Evolutionary conservation across 2,888 invertebrate genomes (phyloP), one percentile per base, ranked within the genome.

Genomic region (Dicroscelio sp.): DNA sequence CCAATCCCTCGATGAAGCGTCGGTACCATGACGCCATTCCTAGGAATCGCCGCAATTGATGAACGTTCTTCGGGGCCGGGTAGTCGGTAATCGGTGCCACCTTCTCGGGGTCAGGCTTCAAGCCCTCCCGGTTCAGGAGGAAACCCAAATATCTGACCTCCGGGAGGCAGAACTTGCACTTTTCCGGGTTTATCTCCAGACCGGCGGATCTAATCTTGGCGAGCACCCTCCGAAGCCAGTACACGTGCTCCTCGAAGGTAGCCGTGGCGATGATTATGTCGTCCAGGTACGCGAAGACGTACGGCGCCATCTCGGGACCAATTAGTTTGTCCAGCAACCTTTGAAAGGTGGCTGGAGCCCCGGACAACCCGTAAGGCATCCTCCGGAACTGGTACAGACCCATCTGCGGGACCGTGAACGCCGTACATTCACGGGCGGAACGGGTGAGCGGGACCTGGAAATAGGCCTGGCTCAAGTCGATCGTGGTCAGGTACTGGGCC

Each of bases 21-120:
- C 75, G 20, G 48, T 75, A 75, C 75, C 75, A 75, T 5, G 75
- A 75, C 10, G 55, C 58, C 76, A 76, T 76, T 4, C 95, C 95
- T 0, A 95, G 33, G 63, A 95, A 96, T 10, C 92, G 48, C 2
- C 93, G 84, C 6, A 95, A n/a, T 30, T 94, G 90, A 35, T 33
- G 76, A 0, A 89, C 5, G 2, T 31, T 90, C 1, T 17, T 23
- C 17, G 90, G 91, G 2, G 43, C 58, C 1, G 90, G 91, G 33
- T 73, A 91, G 0, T 83, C 38, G 5, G 65, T 1, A 0, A 93
- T 69, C 2, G 90, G 58, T 8, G 69, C 48, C 4, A 65, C 63
- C 30, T 90, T 91, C 0, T 88, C 90, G 0, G 83, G 88, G 23
- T 93, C 90, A 91, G 52, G n/a, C n/a, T n/a, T n/a, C n/a, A n/a